Evolutionary conservation across 2,888 invertebrate genomes (phyloP), one percentile per base, ranked within the genome.

Genomic region (Liodrosophila aerea): DNA sequence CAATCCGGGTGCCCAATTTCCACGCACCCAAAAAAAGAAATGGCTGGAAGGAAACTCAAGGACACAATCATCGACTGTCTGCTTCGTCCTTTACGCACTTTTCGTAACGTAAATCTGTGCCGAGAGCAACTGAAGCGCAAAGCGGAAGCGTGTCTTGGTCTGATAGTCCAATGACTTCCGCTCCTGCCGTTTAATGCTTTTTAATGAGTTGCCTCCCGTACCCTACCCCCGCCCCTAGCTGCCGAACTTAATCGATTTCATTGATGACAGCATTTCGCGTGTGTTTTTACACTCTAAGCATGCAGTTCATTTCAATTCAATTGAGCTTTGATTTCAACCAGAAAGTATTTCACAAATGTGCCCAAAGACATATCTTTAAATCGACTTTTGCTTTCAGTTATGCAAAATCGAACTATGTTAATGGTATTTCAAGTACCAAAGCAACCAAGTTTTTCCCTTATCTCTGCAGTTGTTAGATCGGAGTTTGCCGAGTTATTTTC

Each of bases 121-220:
- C 50, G 30, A 12, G 51, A 15, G 45, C 68, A 51, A 70, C 53
- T 76, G 60, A 68, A 77, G 82, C 64, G 78, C 70, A 83, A 68
- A 74, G 40, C 75, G 81, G 85, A 86, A 70, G 82, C 76, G 67
- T 84, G 82, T 84, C 78, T 68, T 65, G 66, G 72, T 62, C 81
- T 68, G 86, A 86, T 84, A 86, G 83, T 69, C 75, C 78, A 77
- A 86, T 66, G 82, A 84, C 86, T 86, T 82, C 81, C 81, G 86
- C 75, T 80, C 43, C 67, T 85, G 85, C 66, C 83, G 73, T 76
- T 80, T 80, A 80, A 80, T 83, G 85, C 85, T 80, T 85, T 80
- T 80, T 80, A 80, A 80, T 80, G 85, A 80, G 78, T 74, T 76
- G 65, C 80, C 16, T 34, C 2, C 29, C 22, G 41, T 50, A 16